These are phyloP conservation scores for Aphelenchoides bicaudatus DNA, from an alignment of 2,888 invertebrate species.

Conservation along the genomic window DNA sequence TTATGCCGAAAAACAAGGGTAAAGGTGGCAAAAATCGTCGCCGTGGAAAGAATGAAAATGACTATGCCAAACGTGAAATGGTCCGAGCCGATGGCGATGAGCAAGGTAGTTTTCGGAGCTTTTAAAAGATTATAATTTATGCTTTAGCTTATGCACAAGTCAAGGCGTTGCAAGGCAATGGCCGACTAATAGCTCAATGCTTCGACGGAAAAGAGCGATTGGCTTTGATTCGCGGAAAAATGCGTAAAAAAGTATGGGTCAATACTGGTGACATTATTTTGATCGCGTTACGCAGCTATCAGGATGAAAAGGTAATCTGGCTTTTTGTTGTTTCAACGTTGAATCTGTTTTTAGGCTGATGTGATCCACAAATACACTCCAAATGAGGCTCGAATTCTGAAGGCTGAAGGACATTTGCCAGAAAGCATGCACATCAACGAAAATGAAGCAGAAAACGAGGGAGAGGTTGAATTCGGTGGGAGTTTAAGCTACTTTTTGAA, in stretches of 20 bases:
- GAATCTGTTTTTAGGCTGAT: constrained; percentile 78
- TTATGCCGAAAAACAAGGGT: constrained; percentile 68
- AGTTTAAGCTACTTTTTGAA: not conserved
- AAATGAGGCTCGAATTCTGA: constrained; percentile 95
- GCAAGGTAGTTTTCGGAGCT: constrained; percentile 39
- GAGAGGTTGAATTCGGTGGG: constrained; percentile 46
- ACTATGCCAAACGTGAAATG: constrained; percentile 96
- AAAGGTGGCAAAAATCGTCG: constrained; percentile 99
- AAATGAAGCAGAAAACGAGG: constrained; percentile 56
- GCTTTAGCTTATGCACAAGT: constrained; percentile 91
- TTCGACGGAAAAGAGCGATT: constrained; percentile 96
- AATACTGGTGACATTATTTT: constrained; percentile 91
- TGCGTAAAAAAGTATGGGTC: constrained; percentile 67
- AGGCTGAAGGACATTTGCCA: constrained; percentile 97
- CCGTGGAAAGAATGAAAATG: constrained; percentile 99
- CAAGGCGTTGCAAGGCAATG: constrained; percentile 98
- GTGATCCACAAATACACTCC: constrained; percentile 97
- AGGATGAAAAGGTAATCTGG: no score
- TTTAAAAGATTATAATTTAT: not conserved
- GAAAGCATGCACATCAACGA: constrained; percentile 71
- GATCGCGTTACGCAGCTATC: constrained; percentile 93
- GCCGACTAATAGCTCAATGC: constrained; percentile 95
- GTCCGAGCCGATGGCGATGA: constrained; percentile 97
- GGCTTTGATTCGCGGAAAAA: constrained; percentile 84
- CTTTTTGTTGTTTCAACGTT: no score